A percentile compares a stretch with the other conserved stretches of the same genome.
Conservation (phyloP, 2,888 invertebrate species). For the Agonopterix alstromeriana region DNA sequence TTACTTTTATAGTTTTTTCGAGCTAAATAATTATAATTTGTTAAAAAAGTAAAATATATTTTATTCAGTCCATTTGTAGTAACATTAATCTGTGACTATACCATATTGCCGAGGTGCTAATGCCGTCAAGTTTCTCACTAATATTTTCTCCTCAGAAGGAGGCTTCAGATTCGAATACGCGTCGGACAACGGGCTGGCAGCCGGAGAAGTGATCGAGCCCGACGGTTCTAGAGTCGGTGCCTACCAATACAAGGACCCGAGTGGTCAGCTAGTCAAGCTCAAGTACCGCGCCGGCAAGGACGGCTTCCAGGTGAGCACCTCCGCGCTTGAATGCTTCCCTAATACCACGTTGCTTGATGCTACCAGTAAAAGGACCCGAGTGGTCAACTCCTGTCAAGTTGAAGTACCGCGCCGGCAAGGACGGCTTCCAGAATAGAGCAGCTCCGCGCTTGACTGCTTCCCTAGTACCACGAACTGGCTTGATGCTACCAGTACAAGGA, state of each 20-base stretch:
- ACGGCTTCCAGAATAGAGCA: constrained; percentile 59
- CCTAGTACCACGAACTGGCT: too few species aligned
- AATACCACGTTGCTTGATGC: too few species aligned
- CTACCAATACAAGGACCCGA: constrained; percentile 81
- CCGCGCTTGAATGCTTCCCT: neutral
- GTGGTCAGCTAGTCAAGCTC: constrained; percentile 79
- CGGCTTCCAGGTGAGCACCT: constrained; percentile 61
- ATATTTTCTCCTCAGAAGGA: constrained; percentile 59
- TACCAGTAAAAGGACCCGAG: constrained; percentile 81
- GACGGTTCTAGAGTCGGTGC: constrained; percentile 81
- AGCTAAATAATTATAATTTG: too few species aligned
- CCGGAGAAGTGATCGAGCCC: constrained; percentile 81
- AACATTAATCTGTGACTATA: too few species aligned
- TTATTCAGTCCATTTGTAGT: too few species aligned
- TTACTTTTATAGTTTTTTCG: too few species aligned
- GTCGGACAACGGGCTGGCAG: constrained; percentile 82
- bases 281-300: constrained; percentile 74
- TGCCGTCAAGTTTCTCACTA: neutral
- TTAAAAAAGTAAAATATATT: too few species aligned
- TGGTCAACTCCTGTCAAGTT: constrained; percentile 79
- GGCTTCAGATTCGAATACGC: constrained; percentile 82
- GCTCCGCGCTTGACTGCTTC: neutral
- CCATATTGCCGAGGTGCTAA: too few species aligned
- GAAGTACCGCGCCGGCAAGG: constrained; percentile 72
- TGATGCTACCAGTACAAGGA: too few species aligned